Conservation (phyloP, 2,888 invertebrate species). For the Drosophila mimica region DNA sequence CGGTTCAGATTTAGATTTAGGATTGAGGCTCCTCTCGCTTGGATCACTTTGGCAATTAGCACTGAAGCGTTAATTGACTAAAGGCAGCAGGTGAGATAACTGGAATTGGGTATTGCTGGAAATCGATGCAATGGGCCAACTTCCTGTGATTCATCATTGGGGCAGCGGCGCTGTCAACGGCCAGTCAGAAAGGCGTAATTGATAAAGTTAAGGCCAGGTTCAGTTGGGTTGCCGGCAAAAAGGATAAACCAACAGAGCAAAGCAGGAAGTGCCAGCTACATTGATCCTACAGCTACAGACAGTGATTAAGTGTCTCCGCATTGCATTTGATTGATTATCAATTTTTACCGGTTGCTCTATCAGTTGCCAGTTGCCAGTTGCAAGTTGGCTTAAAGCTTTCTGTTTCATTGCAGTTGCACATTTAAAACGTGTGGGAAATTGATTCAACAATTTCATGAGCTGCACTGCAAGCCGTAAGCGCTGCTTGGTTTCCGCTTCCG, state of each 20-base stretch:
- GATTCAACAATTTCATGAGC: conserved; percentile 63
- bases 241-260: conserved; percentile 26
- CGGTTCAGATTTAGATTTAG: background rate
- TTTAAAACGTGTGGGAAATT: conserved; percentile 55
- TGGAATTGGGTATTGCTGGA: conserved; percentile 8
- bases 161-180: conserved; percentile 44
- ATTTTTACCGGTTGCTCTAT: conserved; percentile 56
- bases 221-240: conserved; percentile 3
- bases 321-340: conserved; percentile 78
- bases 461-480: conserved; percentile 53
- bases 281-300: conserved; percentile 50
- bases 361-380: conserved; percentile 16
- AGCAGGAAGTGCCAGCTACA: conserved; percentile 32
- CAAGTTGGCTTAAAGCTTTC: conserved; percentile 28
- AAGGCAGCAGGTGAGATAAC: conserved; percentile 50
- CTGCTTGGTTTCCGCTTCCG: conserved; percentile 64
- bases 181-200: conserved; percentile 58
- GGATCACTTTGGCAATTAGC: conserved; percentile 28
- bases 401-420: conserved; percentile 49
- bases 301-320: conserved; percentile 75
- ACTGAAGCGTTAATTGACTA: conserved; percentile 68
- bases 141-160: conserved; percentile 69
- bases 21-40: background rate
- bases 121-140: conserved; percentile 34
- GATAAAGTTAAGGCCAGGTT: conserved; percentile 63